Conservation (phyloP, 2,797 vertebrate species). For the Harpagifer antarcticus region DNA sequence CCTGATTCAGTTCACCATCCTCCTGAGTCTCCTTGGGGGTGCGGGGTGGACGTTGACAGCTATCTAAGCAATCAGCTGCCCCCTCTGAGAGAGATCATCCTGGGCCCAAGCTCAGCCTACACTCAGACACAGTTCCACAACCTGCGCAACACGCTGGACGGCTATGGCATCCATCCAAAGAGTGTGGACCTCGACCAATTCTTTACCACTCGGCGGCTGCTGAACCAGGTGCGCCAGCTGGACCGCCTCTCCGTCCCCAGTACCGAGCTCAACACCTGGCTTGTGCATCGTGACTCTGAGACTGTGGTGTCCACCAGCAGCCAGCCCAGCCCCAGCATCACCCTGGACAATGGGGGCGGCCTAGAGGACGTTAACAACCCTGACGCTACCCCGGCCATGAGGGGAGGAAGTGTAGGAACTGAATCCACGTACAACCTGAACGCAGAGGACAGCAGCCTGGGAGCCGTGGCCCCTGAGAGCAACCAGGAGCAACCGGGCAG, state of each 20-base stretch:
- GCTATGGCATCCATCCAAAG: slow-evolving; percentile 98
- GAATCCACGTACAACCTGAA: slow-evolving; percentile 90
- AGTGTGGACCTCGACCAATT: slow-evolving; percentile 97
- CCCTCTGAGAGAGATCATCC: slow-evolving; percentile 97
- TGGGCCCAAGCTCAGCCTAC: slow-evolving; percentile 99
- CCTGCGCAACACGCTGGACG: slow-evolving; percentile 96
- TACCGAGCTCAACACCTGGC: slow-evolving; percentile 94
- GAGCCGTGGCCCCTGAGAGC: slow-evolving; percentile 93
- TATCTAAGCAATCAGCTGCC: slow-evolving; percentile 97
- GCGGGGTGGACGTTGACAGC: slow-evolving; percentile 96
- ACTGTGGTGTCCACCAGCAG: slow-evolving; percentile 88
- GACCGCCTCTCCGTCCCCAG: slow-evolving; percentile 94
- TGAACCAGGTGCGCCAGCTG: slow-evolving; percentile 96
- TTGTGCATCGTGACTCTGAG: slow-evolving; percentile 96
- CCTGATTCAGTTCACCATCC: slow-evolving; percentile 99
- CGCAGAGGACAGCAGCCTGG: slow-evolving; percentile 89
- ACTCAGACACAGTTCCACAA: slow-evolving; percentile 99
- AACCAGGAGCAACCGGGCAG: slow-evolving; percentile 83
- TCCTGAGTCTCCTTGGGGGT: slow-evolving; percentile 98
- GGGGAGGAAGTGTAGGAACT: slow-evolving; percentile 89
- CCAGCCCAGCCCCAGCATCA: slow-evolving; percentile 89
- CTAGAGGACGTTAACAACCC: slow-evolving; percentile 90
- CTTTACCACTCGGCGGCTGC: slow-evolving; percentile 92
- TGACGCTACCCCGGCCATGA: slow-evolving; percentile 89
- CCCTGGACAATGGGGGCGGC: slow-evolving; percentile 91